Percentiles rank a stretch among this genome's conserved stretches.
Conservation (phyloP, 2,888 invertebrate species). For the Anoplius nigerrimus region DNA sequence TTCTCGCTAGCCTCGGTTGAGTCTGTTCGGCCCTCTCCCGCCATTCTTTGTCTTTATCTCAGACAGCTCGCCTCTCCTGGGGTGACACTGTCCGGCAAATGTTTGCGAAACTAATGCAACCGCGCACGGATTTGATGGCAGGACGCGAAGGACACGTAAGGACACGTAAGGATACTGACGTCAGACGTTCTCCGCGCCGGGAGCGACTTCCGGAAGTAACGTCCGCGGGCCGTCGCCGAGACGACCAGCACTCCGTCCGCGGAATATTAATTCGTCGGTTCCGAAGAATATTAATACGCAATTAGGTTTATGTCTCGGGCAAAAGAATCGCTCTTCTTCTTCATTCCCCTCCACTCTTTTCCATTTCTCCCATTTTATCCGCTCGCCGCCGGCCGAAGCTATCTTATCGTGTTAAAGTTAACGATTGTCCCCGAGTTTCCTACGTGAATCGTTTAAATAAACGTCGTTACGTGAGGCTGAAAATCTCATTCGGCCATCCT, state of each 20-base stretch:
- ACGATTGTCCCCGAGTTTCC: too few relatives aligned
- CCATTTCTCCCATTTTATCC: too few relatives aligned
- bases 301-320: too few relatives aligned
- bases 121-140: conserved; percentile 54
- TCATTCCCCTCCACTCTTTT: too few relatives aligned
- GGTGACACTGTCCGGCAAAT: conserved; percentile 53
- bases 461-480: too few relatives aligned
- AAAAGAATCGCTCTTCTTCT: too few relatives aligned
- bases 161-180: conserved; percentile 11
- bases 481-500: too few relatives aligned
- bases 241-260: not conserved
- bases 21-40: not conserved
- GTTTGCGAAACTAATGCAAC: conserved; percentile 61
- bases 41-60: not conserved
- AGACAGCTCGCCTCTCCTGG: conserved; percentile 10
- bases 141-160: conserved; percentile 23
- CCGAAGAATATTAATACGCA: not conserved
- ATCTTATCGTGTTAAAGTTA: too few relatives aligned
- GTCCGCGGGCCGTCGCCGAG: too few relatives aligned
- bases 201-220: too few relatives aligned
- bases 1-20: not conserved
- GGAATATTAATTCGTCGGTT: not conserved
- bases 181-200: not conserved
- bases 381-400: too few relatives aligned
- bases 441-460: too few relatives aligned